phyloP scores from a whole-genome alignment of 2,888 invertebrate species.

The Sinhomidia bicolor region DNA sequence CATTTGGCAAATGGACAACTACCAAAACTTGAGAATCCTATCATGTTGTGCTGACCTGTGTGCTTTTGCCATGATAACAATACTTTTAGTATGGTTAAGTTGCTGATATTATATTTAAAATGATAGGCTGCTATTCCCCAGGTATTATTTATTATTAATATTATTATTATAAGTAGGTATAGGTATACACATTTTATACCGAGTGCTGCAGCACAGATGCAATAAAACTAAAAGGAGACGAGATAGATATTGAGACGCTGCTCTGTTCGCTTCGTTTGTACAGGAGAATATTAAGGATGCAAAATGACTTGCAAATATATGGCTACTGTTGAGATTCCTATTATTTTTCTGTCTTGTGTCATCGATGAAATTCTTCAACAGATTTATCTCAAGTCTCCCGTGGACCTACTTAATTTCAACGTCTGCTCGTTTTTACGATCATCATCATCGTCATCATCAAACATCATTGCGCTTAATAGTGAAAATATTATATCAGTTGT shows the following conservation, averaged over 20 bases:
- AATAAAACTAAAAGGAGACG: not conserved
- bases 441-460: slow-evolving; percentile 47
- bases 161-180: no score
- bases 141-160: no score
- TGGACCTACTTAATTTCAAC: slow-evolving; percentile 71
- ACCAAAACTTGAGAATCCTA: not conserved
- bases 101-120: not conserved
- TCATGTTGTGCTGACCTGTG: not conserved
- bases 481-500: slow-evolving; percentile 32
- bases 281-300: slow-evolving; percentile 33
- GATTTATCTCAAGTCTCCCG: slow-evolving; percentile 72
- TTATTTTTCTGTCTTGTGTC: slow-evolving; percentile 74
- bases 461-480: slow-evolving; percentile 20
- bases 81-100: not conserved
- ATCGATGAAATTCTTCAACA: slow-evolving; percentile 72
- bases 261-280: slow-evolving; percentile 5
- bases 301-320: slow-evolving; percentile 72
- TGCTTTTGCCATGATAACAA: not conserved
- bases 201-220: not conserved
- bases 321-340: slow-evolving; percentile 70
- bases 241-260: not conserved
- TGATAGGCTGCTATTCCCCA: not conserved
- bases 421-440: slow-evolving; percentile 54
- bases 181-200: no score
- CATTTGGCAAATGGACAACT: not conserved